A percentile compares a stretch with the other conserved stretches of the same genome.
Conservation (phyloP, 2,113 vertebrate species). For the Chroicocephalus ridibundus region DNA sequence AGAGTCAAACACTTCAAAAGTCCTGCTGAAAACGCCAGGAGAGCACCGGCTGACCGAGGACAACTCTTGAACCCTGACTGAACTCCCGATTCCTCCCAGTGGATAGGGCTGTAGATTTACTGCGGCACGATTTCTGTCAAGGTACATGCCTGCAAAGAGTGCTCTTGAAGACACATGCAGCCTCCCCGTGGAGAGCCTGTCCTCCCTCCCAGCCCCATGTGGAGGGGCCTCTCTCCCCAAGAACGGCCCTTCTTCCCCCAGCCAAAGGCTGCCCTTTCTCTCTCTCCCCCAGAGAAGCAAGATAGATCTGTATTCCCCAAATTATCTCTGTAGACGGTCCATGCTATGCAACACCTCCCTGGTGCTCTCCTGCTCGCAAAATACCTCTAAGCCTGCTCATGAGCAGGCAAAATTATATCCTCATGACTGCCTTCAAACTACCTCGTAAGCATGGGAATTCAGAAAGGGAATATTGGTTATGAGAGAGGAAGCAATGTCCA, state of each 20-base stretch:
- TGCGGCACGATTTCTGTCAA: fast-evolving
- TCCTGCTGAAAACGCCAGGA: not conserved
- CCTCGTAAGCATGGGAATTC: not conserved
- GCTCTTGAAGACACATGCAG: not conserved
- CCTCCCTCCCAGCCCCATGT: fast-evolving
- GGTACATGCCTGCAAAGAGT: not conserved
- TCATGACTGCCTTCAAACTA: fast-evolving
- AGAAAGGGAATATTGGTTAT: not conserved
- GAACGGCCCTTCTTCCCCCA: not conserved
- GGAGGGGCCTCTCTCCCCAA: not conserved
- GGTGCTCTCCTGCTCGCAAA: not conserved
- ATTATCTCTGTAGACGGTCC: fast-evolving
- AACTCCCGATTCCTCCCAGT: not conserved
- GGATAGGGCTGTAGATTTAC: not conserved
- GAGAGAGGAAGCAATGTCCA: not conserved
- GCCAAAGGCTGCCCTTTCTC: not conserved
- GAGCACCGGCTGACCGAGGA: not conserved
- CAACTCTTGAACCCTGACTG: not conserved
- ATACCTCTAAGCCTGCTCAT: not conserved
- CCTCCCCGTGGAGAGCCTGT: not conserved
- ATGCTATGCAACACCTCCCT: not conserved
- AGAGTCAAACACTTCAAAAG: not conserved
- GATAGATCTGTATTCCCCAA: not conserved
- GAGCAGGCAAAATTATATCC: not conserved
- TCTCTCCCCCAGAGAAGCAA: not conserved